Conservation (phyloP, 2,797 vertebrate species). For the Lagocephalus sceleratus region DNA sequence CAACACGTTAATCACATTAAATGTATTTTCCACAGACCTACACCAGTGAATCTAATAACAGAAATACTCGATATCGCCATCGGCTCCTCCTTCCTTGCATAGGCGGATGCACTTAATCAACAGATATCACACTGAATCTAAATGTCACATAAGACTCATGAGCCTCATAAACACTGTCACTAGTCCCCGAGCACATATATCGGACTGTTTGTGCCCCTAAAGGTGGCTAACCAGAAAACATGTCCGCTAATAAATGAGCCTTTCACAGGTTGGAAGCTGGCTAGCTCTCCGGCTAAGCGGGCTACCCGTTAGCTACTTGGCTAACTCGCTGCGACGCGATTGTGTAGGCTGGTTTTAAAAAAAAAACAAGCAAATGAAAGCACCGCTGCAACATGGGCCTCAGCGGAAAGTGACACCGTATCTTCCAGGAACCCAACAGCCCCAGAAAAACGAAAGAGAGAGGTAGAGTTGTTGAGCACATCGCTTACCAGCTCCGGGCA, state of each 20-base stretch:
- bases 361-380: constrained; percentile 12
- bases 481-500: constrained; percentile 78
- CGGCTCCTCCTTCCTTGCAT: constrained; percentile 31
- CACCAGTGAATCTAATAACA: constrained; percentile 22
- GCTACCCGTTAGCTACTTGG: constrained; percentile 60
- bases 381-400: not conserved
- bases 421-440: not conserved
- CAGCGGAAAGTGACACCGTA: not conserved
- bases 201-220: accelerated
- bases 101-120: constrained; percentile 33
- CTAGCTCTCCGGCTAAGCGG: constrained; percentile 55
- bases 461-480: constrained; percentile 58
- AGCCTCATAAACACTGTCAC: not conserved
- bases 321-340: constrained; percentile 75
- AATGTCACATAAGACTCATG: not conserved
- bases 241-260: constrained; percentile 54
- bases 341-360: constrained; percentile 31
- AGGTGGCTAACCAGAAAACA: not conserved
- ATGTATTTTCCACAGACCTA: constrained; percentile 11
- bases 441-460: constrained; percentile 21
- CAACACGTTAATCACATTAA: constrained; percentile 8
- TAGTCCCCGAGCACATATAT: not conserved
- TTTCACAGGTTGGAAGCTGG: constrained; percentile 29
- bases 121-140: constrained; percentile 14
- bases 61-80: constrained; percentile 33